Conservation (phyloP, 1,140 invertebrate species). For the Leptinotarsa undecemlineata region DNA sequence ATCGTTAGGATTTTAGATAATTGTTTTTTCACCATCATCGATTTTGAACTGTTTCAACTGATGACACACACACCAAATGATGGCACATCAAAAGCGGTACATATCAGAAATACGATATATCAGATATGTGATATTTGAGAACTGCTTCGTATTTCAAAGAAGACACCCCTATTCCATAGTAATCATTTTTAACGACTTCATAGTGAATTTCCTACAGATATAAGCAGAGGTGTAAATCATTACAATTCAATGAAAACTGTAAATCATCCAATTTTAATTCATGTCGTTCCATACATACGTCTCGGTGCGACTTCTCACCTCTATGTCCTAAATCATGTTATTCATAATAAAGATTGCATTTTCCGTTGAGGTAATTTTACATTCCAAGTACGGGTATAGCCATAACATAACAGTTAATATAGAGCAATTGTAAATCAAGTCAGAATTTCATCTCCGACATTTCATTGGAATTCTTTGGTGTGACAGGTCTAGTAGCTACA, state of each 20-base stretch:
- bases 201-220: too few relatives aligned
- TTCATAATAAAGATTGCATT: neutral
- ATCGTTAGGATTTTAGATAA: slow-evolving; percentile 93
- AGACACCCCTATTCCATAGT: too few relatives aligned
- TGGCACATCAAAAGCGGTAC: too few relatives aligned
- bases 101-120: too few relatives aligned
- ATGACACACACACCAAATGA: too few relatives aligned
- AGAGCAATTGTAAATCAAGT: neutral
- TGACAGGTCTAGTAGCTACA: neutral
- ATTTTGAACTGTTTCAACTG: slow-evolving; percentile 96
- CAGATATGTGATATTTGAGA: too few relatives aligned
- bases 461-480: neutral
- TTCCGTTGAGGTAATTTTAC: neutral
- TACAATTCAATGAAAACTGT: too few relatives aligned
- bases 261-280: too few relatives aligned
- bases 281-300: too few relatives aligned
- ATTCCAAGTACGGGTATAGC: neutral
- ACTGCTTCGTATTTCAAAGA: too few relatives aligned
- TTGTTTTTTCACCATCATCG: slow-evolving; percentile 98
- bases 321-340: neutral
- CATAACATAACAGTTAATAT: neutral
- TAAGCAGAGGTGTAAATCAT: too few relatives aligned
- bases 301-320: neutral
- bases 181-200: too few relatives aligned
- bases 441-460: neutral